phyloP scores from a whole-genome alignment of 2,113 vertebrate species.

The Galemys pyrenaicus region DNA sequence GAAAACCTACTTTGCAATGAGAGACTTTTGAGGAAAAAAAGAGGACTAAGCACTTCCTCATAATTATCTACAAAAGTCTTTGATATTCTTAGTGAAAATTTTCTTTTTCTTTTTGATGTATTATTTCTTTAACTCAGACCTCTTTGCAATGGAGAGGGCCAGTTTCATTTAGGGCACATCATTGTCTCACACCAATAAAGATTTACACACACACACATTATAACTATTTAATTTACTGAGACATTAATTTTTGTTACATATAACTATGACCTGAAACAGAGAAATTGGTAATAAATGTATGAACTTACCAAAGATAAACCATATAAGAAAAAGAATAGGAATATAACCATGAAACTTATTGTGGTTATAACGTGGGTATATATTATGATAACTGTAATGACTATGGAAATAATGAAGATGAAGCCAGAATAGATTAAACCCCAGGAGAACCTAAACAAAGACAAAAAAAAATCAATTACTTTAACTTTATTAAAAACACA shows the following conservation, averaged over 20 bases:
- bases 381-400: constrained; percentile 64
- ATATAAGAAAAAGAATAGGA: constrained; percentile 81
- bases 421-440: constrained; percentile 78
- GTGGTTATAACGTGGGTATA: background rate
- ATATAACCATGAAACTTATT: constrained; percentile 79
- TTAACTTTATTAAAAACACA: background rate
- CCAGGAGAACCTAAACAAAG: constrained; percentile 84
- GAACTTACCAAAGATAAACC: constrained; percentile 84
- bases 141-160: background rate
- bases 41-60: background rate
- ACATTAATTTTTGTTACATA: background rate
- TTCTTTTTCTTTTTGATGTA: background rate
- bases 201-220: background rate
- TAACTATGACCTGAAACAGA: background rate
- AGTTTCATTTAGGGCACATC: background rate
- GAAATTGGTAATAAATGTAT: background rate
- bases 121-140: background rate
- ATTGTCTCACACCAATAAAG: background rate
- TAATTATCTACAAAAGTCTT: background rate
- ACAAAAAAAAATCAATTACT: constrained; percentile 54
- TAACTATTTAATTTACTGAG: background rate
- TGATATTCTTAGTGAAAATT: background rate
- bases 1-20: background rate
- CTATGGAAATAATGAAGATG: constrained; percentile 75
- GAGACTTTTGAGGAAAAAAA: background rate